Evolutionary conservation across 2,113 vertebrate species (phyloP).

Genomic region (Callospermophilus lateralis): DNA sequence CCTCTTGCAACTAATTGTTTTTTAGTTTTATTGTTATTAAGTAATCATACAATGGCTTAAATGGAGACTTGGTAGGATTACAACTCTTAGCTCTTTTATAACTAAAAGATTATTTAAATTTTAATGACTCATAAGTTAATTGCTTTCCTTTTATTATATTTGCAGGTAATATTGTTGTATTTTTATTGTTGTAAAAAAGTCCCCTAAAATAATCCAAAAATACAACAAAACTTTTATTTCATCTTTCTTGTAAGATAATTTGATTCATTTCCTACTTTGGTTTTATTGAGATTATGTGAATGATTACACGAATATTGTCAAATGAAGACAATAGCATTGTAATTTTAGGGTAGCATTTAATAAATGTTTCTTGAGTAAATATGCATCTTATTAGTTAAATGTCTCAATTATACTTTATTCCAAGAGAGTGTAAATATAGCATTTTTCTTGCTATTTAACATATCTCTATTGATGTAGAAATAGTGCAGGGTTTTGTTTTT

Average conservation of each 20-base stretch:
- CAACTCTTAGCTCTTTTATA: not conserved
- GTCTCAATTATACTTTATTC: not conserved
- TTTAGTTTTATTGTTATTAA: not conserved
- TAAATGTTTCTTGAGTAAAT: not conserved
- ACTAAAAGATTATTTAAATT: not conserved
- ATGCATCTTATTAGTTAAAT: not conserved
- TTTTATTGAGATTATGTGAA: slow-evolving; percentile 18
- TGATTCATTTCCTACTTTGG: not conserved
- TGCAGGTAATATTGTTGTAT: not conserved
- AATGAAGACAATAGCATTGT: not conserved
- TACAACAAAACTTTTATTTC: not conserved
- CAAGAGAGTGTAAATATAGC: not conserved
- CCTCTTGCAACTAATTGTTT: not conserved
- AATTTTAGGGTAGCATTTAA: slow-evolving; percentile 21
- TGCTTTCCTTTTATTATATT: not conserved
- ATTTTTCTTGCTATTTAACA: not conserved
- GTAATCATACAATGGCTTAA: not conserved
- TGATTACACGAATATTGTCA: not conserved
- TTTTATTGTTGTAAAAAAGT: slow-evolving; percentile 8
- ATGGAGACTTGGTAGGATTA: not conserved
- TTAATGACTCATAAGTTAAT: not conserved
- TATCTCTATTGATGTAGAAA: slow-evolving; percentile 5
- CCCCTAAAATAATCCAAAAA: not conserved
- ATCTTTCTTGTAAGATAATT: slow-evolving; percentile 49
- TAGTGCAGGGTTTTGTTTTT: not conserved